Evolutionary conservation across 1,140 invertebrate species (phyloP).

Genomic region (Eriosoma lanigerum): DNA sequence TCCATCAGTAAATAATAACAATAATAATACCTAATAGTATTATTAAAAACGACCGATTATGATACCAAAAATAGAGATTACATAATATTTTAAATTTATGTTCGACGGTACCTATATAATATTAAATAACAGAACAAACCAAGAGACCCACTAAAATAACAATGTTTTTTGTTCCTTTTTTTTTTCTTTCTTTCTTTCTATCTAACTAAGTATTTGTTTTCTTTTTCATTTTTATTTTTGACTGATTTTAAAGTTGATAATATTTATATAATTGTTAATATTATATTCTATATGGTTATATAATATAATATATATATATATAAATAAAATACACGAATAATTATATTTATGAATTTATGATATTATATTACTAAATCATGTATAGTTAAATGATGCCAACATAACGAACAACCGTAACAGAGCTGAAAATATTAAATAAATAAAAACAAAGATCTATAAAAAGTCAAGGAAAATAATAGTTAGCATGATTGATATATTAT

Average conservation of each 20-base stretch:
- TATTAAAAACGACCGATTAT: no score
- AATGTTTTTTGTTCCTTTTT: constrained; percentile 43
- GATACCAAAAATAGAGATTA: no score
- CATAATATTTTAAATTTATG: no score
- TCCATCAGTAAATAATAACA: neutral
- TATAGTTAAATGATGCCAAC: neutral
- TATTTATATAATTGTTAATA: constrained; percentile 1
- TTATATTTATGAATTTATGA: neutral
- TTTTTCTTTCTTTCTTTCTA: constrained; percentile 5
- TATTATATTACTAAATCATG: neutral
- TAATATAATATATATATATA: neutral
- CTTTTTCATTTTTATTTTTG: constrained; percentile 24
- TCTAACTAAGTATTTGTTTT: constrained; percentile 2
- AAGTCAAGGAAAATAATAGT: neutral
- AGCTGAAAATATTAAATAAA: neutral
- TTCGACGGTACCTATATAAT: no score
- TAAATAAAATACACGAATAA: neutral
- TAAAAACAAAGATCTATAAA: neutral
- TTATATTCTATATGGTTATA: neutral
- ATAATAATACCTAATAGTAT: no score
- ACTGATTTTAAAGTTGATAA: constrained; percentile 38
- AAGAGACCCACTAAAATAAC: constrained; percentile 34
- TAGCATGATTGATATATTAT: neutral
- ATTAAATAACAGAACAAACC: constrained; percentile 20
- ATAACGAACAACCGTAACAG: neutral